phyloP scores from a whole-genome alignment of 2,888 invertebrate genomes.

The Drosophila borealis region DNA sequence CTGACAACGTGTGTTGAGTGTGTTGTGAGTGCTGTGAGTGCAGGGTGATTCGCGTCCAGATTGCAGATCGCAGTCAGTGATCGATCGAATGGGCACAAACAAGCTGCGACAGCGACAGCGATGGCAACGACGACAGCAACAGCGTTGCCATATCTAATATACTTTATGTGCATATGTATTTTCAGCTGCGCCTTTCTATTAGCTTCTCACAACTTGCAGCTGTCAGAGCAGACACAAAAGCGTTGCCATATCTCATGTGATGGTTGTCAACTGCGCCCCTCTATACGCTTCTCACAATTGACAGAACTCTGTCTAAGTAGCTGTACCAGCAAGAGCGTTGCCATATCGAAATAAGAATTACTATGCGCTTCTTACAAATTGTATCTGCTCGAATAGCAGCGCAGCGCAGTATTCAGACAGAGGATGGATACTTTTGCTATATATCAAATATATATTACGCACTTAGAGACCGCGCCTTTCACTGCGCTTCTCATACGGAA shows the following conservation, averaged over 20 bases:
- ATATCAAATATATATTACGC: neutral
- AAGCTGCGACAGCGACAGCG: constrained; percentile 4
- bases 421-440: no score
- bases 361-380: constrained; percentile 2
- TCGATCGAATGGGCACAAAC: constrained; percentile 51
- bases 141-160: constrained; percentile 18
- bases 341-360: neutral
- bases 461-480: neutral
- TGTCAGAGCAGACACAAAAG: constrained; percentile 2
- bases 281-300: neutral
- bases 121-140: constrained; percentile 2
- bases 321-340: neutral
- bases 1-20: constrained; percentile 50
- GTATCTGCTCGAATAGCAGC: neutral
- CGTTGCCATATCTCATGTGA: neutral
- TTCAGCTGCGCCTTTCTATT: constrained; percentile 8
- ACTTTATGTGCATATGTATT: constrained; percentile 2
- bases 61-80: constrained; percentile 63
- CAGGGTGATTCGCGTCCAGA: constrained; percentile 27
- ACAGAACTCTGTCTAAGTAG: no score
- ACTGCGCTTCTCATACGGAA: constrained; percentile 5
- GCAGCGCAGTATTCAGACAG: neutral
- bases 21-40: constrained; percentile 41
- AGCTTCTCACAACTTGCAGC: neutral
- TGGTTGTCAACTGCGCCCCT: neutral